These are phyloP conservation scores for Chrysopilus asiliformis DNA, from an alignment of 2,888 invertebrate genomes.

Conservation along the genomic window DNA sequence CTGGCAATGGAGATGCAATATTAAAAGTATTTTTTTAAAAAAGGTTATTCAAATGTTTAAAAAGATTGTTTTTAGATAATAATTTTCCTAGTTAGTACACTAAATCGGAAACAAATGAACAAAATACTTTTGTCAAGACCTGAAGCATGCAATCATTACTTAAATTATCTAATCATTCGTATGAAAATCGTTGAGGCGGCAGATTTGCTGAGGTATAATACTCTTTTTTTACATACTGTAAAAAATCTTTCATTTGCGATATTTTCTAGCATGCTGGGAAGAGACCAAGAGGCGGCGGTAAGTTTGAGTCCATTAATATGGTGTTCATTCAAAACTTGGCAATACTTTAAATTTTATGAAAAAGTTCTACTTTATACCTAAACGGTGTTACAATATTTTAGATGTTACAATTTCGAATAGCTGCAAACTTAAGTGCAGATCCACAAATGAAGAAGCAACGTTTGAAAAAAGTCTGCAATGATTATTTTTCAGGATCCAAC, in stretches of 20 bases:
- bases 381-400: too few relatives aligned
- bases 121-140: conserved; percentile 54
- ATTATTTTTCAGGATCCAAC: conserved; percentile 40
- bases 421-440: conserved; percentile 23
- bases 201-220: conserved; percentile 59
- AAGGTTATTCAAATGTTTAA: conserved; percentile 15
- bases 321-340: too few relatives aligned
- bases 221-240: conserved; percentile 13
- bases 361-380: too few relatives aligned
- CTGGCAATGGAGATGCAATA: conserved; percentile 67
- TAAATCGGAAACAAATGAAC: conserved; percentile 57
- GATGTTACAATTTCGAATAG: conserved; percentile 35
- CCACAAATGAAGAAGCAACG: conserved; percentile 35
- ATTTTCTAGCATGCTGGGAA: conserved; percentile 48
- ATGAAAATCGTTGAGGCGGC: conserved; percentile 53
- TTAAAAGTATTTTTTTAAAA: too few relatives aligned
- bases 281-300: conserved; percentile 52
- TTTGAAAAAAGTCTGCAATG: conserved; percentile 37
- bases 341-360: too few relatives aligned
- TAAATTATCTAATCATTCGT: conserved; percentile 55
- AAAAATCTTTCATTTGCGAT: conserved; percentile 6
- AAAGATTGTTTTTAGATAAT: conserved; percentile 43
- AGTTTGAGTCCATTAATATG: too few relatives aligned
- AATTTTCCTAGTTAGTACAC: conserved; percentile 57
- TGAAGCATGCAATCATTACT: conserved; percentile 58